Evolutionary conservation across 2,113 vertebrate genomes (phyloP).

Genomic region (Balaeniceps rex): DNA sequence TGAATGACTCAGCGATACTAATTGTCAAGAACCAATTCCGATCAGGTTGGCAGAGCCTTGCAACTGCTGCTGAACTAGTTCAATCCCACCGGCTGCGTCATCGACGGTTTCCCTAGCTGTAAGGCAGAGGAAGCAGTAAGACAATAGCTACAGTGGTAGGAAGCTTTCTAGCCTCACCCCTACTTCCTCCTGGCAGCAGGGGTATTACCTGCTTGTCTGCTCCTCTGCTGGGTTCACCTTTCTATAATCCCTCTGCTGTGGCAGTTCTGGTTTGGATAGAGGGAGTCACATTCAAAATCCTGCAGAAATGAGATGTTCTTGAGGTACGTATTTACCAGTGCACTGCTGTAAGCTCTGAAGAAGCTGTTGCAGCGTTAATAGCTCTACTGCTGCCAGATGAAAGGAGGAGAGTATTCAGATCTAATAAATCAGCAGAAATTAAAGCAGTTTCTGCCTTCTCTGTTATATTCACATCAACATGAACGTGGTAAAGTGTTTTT

Average conservation of each 20-base stretch:
- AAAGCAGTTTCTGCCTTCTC: background rate
- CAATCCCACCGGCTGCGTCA: background rate
- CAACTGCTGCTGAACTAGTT: background rate
- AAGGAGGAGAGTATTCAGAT: background rate
- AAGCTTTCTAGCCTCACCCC: constrained; percentile 36
- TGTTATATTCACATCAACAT: background rate
- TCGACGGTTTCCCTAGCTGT: background rate
- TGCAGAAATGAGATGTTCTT: background rate
- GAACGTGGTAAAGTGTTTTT: background rate
- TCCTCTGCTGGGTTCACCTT: background rate
- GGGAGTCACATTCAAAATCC: background rate
- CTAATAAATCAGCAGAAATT: background rate
- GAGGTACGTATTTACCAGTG: background rate
- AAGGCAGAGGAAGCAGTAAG: background rate
- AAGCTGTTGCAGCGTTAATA: background rate
- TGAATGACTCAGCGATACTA: background rate
- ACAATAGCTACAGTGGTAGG: constrained; percentile 7
- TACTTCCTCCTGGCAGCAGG: constrained; percentile 8
- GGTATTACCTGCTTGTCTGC: constrained; percentile 5
- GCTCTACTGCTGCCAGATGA: background rate
- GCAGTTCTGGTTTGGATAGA: background rate
- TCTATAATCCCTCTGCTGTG: background rate
- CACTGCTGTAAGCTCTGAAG: background rate
- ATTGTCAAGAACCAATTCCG: background rate
- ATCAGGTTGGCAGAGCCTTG: background rate